These are phyloP conservation scores for Melopsittacus undulatus DNA, from an alignment of 2,797 vertebrate species.

Conservation along the genomic window DNA sequence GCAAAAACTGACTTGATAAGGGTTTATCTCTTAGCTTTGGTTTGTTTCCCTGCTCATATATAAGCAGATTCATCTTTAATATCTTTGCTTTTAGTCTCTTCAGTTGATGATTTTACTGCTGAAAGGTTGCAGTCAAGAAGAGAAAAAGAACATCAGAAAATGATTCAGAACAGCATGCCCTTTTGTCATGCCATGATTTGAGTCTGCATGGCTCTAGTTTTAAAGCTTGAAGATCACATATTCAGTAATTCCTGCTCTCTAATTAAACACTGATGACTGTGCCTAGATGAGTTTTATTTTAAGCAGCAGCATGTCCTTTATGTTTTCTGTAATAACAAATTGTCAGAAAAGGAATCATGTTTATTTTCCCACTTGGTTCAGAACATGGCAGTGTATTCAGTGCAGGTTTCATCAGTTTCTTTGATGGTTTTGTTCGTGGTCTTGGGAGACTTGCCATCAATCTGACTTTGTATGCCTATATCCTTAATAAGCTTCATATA, in stretches of 20 bases:
- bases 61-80: not conserved
- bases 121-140: constrained; percentile 1
- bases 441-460: not conserved
- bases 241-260: constrained; percentile 70
- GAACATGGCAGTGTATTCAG: not conserved
- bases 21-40: not conserved
- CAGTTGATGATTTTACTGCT: constrained; percentile 31
- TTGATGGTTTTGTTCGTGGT: not conserved
- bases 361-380: not conserved
- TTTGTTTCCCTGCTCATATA: not conserved
- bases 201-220: not conserved
- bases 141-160: not conserved
- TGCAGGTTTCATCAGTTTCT: not conserved
- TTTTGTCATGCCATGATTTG: constrained; percentile 35
- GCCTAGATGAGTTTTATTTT: constrained; percentile 60
- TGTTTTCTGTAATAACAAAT: constrained; percentile 38
- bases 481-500: not conserved
- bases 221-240: not conserved
- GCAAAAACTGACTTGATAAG: not conserved
- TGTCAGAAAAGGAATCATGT: not conserved
- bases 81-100: constrained; percentile 19
- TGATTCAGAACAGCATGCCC: not conserved
- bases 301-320: constrained; percentile 42
- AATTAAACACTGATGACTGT: constrained; percentile 66
- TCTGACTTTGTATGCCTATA: not conserved